Evolutionary conservation across 2,888 invertebrate genomes (phyloP).

Genomic region (Agriotes lineatus): DNA sequence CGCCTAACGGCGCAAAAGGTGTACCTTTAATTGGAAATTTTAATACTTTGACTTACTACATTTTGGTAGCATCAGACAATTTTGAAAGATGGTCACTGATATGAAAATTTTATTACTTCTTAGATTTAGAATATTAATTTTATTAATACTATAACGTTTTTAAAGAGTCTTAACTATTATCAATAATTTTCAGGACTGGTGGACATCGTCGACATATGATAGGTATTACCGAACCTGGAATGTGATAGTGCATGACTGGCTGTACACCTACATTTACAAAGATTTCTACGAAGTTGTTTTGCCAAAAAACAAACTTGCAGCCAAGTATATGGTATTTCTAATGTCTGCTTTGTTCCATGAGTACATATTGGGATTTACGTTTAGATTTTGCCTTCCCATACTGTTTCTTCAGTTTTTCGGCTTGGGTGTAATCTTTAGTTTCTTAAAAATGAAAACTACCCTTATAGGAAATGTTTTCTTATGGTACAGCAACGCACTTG

Average conservation of each 20-base stretch:
- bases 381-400: constrained; percentile 91
- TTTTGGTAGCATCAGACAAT: too few species aligned
- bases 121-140: too few species aligned
- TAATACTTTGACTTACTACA: too few species aligned
- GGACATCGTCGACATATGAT: constrained; percentile 88
- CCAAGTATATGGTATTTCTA: constrained; percentile 78
- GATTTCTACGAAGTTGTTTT: constrained; percentile 70
- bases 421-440: constrained; percentile 72
- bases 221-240: constrained; percentile 96
- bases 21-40: too few species aligned
- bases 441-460: constrained; percentile 67
- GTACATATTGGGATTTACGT: constrained; percentile 81
- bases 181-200: constrained; percentile 86
- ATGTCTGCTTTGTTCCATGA: constrained; percentile 92
- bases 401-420: constrained; percentile 83
- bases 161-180: too few species aligned
- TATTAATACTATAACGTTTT: too few species aligned
- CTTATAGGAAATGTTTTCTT: constrained; percentile 82
- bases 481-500: constrained; percentile 84
- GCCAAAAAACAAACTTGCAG: constrained; percentile 66
- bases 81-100: too few species aligned
- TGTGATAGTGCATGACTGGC: constrained; percentile 93
- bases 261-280: constrained; percentile 89
- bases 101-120: too few species aligned
- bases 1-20: too few species aligned